Evolutionary conservation across 2,797 vertebrate species (phyloP).

Genomic region (Eulemur mongoz): DNA sequence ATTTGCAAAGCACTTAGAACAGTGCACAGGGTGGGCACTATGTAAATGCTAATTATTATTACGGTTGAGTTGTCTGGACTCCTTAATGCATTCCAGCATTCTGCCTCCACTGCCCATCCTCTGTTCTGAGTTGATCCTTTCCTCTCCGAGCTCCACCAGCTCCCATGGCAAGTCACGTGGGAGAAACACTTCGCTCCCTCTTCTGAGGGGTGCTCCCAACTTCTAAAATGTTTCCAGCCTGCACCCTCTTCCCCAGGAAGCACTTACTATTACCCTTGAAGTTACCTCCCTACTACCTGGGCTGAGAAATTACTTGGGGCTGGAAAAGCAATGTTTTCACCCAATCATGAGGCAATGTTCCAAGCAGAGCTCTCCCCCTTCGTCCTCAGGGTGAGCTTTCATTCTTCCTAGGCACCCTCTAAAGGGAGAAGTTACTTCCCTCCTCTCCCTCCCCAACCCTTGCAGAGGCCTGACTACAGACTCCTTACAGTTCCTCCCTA

Average conservation of each 20-base stretch:
- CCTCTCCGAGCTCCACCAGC: neutral
- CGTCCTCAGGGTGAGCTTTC: neutral
- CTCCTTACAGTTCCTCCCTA: neutral
- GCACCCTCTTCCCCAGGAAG: too few relatives aligned
- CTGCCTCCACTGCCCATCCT: neutral
- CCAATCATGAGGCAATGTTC: neutral
- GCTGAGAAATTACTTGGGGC: neutral
- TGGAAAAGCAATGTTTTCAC: neutral
- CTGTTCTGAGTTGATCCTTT: neutral
- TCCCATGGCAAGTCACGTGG: neutral
- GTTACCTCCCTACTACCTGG: neutral
- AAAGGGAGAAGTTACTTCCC: neutral
- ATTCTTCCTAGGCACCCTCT: neutral
- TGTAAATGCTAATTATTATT: too few relatives aligned
- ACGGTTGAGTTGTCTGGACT: neutral
- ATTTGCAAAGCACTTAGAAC: neutral
- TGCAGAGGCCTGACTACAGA: neutral
- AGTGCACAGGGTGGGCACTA: neutral
- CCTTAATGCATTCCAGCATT: neutral
- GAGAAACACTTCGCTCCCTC: neutral
- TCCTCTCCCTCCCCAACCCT: neutral
- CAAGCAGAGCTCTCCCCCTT: neutral
- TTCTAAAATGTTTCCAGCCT: neutral
- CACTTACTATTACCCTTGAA: neutral
- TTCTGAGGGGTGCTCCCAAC: neutral